A percentile compares a stretch with the other conserved stretches of the same genome.
Conservation (phyloP, 2,797 vertebrate species). For the Alca torda region DNA sequence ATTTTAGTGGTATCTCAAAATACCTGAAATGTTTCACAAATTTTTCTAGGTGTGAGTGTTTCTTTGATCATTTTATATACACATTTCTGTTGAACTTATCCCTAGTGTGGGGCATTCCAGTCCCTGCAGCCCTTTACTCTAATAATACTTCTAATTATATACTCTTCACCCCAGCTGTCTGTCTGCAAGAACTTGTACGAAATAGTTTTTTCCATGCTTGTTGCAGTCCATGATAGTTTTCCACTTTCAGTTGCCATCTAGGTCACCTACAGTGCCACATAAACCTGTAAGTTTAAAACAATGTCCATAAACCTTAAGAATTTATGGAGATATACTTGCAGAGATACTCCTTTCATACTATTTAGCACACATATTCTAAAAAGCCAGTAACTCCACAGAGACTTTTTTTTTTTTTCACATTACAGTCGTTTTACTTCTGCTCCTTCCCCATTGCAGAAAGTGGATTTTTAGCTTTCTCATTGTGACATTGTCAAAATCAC, state of each 20-base stretch:
- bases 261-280: background rate
- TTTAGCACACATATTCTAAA: background rate
- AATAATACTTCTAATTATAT: background rate
- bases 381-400: background rate
- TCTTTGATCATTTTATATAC: background rate
- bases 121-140: background rate
- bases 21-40: background rate
- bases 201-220: background rate
- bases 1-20: background rate
- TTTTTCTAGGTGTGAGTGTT: background rate
- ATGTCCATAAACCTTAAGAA: accelerated
- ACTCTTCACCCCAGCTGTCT: background rate
- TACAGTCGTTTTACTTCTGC: background rate
- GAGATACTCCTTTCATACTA: too few relatives aligned
- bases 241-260: background rate
- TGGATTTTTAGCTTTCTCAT: background rate
- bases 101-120: background rate
- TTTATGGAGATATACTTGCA: background rate
- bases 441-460: background rate
- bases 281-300: background rate
- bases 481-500: background rate
- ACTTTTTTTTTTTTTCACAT: background rate
- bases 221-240: background rate
- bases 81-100: background rate
- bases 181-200: background rate